Conservation (phyloP, 2,888 invertebrate species). For the Cephus pulcher region DNA sequence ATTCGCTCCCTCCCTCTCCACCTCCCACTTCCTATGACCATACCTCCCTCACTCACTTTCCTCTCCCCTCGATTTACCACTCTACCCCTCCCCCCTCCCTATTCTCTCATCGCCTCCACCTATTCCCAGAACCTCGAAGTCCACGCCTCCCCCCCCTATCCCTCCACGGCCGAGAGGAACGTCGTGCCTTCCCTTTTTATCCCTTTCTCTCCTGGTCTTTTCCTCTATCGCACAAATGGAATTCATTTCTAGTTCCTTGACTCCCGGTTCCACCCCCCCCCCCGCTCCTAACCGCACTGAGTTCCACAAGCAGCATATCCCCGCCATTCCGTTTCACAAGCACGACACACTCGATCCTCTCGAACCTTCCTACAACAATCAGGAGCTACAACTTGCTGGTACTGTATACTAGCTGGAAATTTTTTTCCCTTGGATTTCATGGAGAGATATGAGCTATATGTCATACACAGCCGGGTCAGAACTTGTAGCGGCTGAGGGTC, state of each 20-base stretch:
- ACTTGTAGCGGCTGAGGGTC: too few relatives aligned
- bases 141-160: slow-evolving; percentile 21
- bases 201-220: slow-evolving; percentile 22
- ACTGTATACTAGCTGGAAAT: too few relatives aligned
- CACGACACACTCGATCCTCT: slow-evolving; percentile 11
- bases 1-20: not conserved
- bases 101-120: too few relatives aligned
- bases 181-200: slow-evolving; percentile 45
- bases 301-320: slow-evolving; percentile 12
- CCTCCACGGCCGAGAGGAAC: slow-evolving; percentile 62
- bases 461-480: too few relatives aligned
- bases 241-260: slow-evolving; percentile 54
- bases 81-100: not conserved
- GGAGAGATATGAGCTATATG: too few relatives aligned
- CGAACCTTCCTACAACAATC: too few relatives aligned
- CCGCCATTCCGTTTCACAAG: slow-evolving; percentile 34
- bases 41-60: slow-evolving; percentile 19
- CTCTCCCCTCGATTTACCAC: not conserved
- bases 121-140: too few relatives aligned
- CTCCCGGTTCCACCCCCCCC: slow-evolving; percentile 32
- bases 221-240: slow-evolving; percentile 44
- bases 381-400: too few relatives aligned
- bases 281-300: slow-evolving; percentile 6
- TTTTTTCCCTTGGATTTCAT: too few relatives aligned
- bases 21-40: not conserved